Percentiles rank a stretch among this genome's conserved stretches.
Evolutionary conservation across 2,797 vertebrate species (phyloP).

Genomic region (Amblyopsis hoosieri): DNA sequence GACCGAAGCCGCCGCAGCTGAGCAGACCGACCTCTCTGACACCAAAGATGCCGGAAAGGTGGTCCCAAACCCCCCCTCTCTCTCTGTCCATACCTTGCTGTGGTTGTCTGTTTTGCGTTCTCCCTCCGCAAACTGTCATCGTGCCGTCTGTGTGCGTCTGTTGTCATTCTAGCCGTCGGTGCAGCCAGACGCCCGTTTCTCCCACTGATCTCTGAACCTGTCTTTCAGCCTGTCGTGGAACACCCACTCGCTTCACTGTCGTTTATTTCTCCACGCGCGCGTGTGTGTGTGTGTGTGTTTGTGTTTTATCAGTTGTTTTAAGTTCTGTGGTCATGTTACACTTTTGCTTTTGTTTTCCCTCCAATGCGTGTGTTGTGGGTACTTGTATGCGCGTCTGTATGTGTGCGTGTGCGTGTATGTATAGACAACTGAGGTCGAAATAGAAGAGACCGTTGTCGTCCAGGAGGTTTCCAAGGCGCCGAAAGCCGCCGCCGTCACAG

Average conservation of each 20-base stretch:
- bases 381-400: conserved; percentile 50
- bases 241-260: conserved; percentile 12
- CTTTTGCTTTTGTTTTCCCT: conserved; percentile 80
- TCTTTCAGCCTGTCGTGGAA: conserved; percentile 9
- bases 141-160: not conserved
- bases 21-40: conserved; percentile 53
- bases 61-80: conserved; percentile 50
- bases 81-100: conserved; percentile 9
- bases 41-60: conserved; percentile 74
- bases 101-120: not conserved
- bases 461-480: conserved; percentile 83
- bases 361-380: conserved; percentile 46
- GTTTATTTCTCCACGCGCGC: conserved; percentile 16
- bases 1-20: conserved; percentile 51
- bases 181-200: not conserved
- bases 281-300: conserved; percentile 44
- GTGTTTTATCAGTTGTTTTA: conserved; percentile 64
- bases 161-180: conserved; percentile 1
- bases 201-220: not conserved
- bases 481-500: conserved; percentile 60
- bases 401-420: conserved; percentile 62
- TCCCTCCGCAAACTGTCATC: conserved; percentile 15
- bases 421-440: conserved; percentile 91
- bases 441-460: conserved; percentile 88
- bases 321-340: conserved; percentile 77